Conservation (phyloP, 1,140 invertebrate species). For the Psilanteris sp. region DNA sequence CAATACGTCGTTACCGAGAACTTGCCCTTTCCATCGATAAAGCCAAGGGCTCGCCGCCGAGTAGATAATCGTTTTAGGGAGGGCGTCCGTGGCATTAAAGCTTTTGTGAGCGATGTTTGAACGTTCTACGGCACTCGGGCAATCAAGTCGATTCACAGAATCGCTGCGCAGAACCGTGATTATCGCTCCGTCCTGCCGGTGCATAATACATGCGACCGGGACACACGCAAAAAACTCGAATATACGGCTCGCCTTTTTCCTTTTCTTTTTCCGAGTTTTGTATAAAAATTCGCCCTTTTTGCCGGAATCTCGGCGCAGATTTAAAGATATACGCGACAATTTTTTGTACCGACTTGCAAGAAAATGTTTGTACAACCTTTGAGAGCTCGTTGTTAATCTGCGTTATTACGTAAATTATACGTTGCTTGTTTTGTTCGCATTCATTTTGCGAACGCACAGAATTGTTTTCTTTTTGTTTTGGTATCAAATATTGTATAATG, state of each 20-base stretch:
- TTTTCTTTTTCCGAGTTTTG: constrained; percentile 3
- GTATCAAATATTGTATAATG: too few relatives aligned
- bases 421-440: background rate
- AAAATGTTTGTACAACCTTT: constrained; percentile 8
- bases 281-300: constrained; percentile 28
- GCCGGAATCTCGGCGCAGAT: constrained; percentile 16
- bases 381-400: background rate
- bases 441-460: too few relatives aligned
- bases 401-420: constrained; percentile 2
- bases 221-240: constrained; percentile 53
- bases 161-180: constrained; percentile 56
- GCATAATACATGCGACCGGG: constrained; percentile 56
- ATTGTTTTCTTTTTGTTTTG: too few relatives aligned
- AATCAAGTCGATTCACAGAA: constrained; percentile 77
- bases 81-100: constrained; percentile 73
- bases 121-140: constrained; percentile 74
- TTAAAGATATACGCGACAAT: constrained; percentile 12
- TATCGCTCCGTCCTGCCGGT: constrained; percentile 49
- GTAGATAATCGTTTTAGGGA: constrained; percentile 78
- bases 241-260: constrained; percentile 17
- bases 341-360: constrained; percentile 15
- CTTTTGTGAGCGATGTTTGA: constrained; percentile 77
- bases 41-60: constrained; percentile 71
- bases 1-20: constrained; percentile 76
- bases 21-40: constrained; percentile 69